These are phyloP conservation scores for Agrochola lychnidis DNA, from an alignment of 2,888 invertebrate species.

Conservation along the genomic window DNA sequence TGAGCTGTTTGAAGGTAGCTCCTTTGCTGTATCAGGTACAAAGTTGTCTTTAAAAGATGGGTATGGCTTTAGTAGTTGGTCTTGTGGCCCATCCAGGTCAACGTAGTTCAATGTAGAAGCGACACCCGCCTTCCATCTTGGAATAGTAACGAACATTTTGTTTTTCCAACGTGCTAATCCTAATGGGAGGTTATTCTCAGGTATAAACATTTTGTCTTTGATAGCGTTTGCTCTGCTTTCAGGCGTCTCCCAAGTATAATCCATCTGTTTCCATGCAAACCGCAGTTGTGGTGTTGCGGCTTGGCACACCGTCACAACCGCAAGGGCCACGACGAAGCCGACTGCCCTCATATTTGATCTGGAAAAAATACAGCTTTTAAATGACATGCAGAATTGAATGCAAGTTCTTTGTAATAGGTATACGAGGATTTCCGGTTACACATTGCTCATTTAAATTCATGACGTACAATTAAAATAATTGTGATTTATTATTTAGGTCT, in stretches of 20 bases:
- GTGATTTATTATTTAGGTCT: conserved; percentile 40
- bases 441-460: conserved; percentile 41
- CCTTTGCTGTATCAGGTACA: conserved; percentile 90
- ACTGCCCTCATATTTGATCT: conserved; percentile 78
- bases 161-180: conserved; percentile 93
- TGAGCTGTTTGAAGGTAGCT: conserved; percentile 90
- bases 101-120: conserved; percentile 93
- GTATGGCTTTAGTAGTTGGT: conserved; percentile 94
- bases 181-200: conserved; percentile 92
- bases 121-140: conserved; percentile 93
- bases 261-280: conserved; percentile 93
- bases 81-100: conserved; percentile 91
- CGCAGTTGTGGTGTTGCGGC: conserved; percentile 91
- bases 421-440: conserved; percentile 37
- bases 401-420: conserved; percentile 12
- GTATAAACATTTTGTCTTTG: conserved; percentile 91
- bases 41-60: conserved; percentile 95
- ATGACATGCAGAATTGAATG: background rate
- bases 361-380: conserved; percentile 55
- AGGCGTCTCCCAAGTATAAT: conserved; percentile 92
- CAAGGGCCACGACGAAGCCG: conserved; percentile 75
- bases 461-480: conserved; percentile 33
- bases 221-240: conserved; percentile 91
- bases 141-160: conserved; percentile 93
- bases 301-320: conserved; percentile 76